These are phyloP conservation scores for Sycon ciliatum DNA, from an alignment of 37 sponge, comb jelly and placozoan genomes.

Conservation along the genomic window DNA sequence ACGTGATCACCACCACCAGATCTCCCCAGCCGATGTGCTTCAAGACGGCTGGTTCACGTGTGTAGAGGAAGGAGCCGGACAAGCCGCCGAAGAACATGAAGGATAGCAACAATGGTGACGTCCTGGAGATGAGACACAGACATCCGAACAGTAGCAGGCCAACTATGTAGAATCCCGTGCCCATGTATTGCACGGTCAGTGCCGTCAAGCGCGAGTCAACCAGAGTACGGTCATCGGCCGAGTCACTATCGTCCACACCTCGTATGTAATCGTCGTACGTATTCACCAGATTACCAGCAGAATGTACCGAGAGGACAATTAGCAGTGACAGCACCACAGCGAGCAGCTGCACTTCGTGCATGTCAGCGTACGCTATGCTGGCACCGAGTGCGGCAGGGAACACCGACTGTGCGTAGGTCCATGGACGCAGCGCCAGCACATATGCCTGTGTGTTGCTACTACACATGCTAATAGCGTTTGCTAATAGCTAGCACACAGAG, in stretches of 20 bases:
- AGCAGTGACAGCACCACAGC: slow-evolving; percentile 22
- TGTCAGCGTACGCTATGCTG: slow-evolving; percentile 39
- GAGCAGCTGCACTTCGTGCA: slow-evolving; percentile 17
- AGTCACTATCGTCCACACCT: slow-evolving; percentile 27
- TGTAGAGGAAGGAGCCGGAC: slow-evolving; percentile 74
- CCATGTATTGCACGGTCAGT: slow-evolving; percentile 44
- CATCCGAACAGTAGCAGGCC: slow-evolving; percentile 51
- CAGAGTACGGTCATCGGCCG: slow-evolving; percentile 34
- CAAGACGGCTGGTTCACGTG: slow-evolving; percentile 71
- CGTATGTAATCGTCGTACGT: slow-evolving; percentile 66
- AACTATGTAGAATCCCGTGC: slow-evolving; percentile 52
- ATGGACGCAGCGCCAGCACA: slow-evolving; percentile 52
- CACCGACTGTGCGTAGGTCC: slow-evolving; percentile 64
- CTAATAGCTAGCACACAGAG: too few relatives aligned
- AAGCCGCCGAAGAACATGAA: slow-evolving; percentile 76
- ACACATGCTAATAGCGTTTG: too few relatives aligned
- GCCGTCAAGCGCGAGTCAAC: slow-evolving; percentile 35
- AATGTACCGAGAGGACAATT: slow-evolving; percentile 54
- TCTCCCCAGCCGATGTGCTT: slow-evolving; percentile 78
- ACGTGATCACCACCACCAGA: slow-evolving; percentile 56
- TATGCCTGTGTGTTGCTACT: too few relatives aligned
- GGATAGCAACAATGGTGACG: slow-evolving; percentile 46
- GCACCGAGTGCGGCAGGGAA: slow-evolving; percentile 66
- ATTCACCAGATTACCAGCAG: slow-evolving; percentile 82
- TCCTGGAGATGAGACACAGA: slow-evolving; percentile 40